Percentiles rank a stretch among this genome's conserved stretches.
Conservation (phyloP, 2,888 invertebrate species). For the Acleris emargana region DNA sequence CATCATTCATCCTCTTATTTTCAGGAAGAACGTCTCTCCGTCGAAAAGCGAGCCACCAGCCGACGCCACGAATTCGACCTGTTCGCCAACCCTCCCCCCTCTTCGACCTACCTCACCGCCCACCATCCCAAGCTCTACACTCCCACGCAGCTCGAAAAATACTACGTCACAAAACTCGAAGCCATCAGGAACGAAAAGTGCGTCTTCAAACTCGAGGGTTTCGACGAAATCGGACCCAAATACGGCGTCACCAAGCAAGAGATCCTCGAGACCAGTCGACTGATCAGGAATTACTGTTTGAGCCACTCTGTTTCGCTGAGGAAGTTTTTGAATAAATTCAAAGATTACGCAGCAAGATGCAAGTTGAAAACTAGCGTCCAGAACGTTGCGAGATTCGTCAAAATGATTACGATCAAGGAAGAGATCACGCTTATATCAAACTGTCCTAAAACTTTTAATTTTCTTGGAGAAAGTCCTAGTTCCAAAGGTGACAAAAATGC, state of each 20-base stretch:
- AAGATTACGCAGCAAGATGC: constrained; percentile 49
- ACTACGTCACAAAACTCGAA: constrained; percentile 45
- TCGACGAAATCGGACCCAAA: constrained; percentile 47
- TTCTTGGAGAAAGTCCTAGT: constrained; percentile 32
- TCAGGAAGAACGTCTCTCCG: constrained; percentile 58
- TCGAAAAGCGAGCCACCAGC: constrained; percentile 52
- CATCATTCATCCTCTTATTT: constrained; percentile 31
- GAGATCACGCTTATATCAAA: constrained; percentile 52
- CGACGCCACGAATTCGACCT: constrained; percentile 59
- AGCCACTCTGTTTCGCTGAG: constrained; percentile 48
- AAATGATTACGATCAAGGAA: constrained; percentile 51
- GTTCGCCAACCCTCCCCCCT: constrained; percentile 53
- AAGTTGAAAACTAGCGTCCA: constrained; percentile 49
- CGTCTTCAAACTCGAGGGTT: constrained; percentile 53
- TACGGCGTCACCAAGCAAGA: constrained; percentile 50
- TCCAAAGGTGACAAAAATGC: not conserved
- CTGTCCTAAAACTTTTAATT: constrained; percentile 49
- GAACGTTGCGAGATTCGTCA: constrained; percentile 56
- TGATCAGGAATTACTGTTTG: constrained; percentile 58
- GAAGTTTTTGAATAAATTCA: constrained; percentile 54
- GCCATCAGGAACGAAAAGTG: constrained; percentile 45
- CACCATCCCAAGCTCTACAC: constrained; percentile 58
- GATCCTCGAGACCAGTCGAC: constrained; percentile 54
- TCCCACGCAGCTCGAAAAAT: constrained; percentile 41
- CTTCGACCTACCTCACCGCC: constrained; percentile 47